Conservation (phyloP, 2,888 invertebrate genomes). For the Falcaria lacertinaria region DNA sequence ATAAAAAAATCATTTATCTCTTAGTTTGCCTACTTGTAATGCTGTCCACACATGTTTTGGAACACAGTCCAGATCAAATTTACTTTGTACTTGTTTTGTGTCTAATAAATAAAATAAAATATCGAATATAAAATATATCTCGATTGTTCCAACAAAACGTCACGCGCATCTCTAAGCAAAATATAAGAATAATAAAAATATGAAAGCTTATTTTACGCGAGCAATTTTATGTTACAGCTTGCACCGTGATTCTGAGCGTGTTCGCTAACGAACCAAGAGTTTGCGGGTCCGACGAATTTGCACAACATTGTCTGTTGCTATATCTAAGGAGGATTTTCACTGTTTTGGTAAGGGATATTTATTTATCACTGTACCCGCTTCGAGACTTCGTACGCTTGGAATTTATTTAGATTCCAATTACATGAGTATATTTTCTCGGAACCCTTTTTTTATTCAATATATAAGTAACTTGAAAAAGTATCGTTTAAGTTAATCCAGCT, state of each 20-base stretch:
- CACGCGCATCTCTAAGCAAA: slow-evolving; percentile 11
- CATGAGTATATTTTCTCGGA: no score
- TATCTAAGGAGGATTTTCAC: slow-evolving; percentile 22
- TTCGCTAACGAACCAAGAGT: slow-evolving; percentile 44
- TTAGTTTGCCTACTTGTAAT: no score
- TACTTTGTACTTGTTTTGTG: no score
- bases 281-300: slow-evolving; percentile 35
- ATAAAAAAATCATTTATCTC: no score
- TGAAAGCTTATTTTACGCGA: slow-evolving; percentile 31
- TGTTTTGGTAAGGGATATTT: slow-evolving; percentile 3
- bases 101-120: no score
- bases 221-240: slow-evolving; percentile 26
- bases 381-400: no score
- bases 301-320: slow-evolving; percentile 38
- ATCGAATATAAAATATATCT: background rate
- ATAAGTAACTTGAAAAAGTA: no score
- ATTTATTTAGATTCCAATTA: no score
- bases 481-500: no score
- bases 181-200: slow-evolving; percentile 13
- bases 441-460: no score
- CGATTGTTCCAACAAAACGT: background rate
- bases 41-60: no score
- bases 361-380: background rate
- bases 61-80: no score
- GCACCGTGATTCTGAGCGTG: slow-evolving; percentile 32